Percentiles rank a stretch among this genome's conserved stretches.
These are phyloP conservation scores for Pteria penguin DNA, from an alignment of 2,888 invertebrate genomes.

Conservation along the genomic window DNA sequence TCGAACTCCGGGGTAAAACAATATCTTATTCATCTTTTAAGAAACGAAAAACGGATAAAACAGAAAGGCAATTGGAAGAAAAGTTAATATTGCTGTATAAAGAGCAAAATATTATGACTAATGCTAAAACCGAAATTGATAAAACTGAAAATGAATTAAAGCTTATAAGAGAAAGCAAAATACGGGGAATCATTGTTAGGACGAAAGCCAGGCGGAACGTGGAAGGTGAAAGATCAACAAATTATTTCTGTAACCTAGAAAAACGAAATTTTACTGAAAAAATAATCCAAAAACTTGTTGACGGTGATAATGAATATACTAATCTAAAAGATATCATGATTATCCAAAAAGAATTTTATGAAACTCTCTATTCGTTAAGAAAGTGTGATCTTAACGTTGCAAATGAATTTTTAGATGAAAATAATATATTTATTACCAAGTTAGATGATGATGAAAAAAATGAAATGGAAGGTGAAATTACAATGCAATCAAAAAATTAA, in stretches of 20 bases:
- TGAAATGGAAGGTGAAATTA: background rate
- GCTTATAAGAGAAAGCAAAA: background rate
- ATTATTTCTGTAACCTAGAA: too few relatives aligned
- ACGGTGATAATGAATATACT: too few relatives aligned
- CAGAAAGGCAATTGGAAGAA: background rate
- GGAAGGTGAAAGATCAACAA: background rate
- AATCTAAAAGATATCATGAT: background rate
- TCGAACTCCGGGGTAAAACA: background rate
- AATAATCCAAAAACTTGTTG: too few relatives aligned
- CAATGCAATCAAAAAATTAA: background rate
- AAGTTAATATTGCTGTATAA: background rate
- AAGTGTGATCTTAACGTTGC: background rate
- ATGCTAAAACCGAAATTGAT: too few relatives aligned
- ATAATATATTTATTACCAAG: background rate
- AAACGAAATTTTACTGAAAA: too few relatives aligned
- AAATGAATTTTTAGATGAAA: background rate
- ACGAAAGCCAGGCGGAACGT: background rate
- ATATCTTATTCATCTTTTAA: conserved; percentile 4
- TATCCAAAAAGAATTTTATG: background rate
- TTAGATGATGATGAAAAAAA: background rate
- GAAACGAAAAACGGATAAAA: background rate
- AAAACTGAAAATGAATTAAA: too few relatives aligned
- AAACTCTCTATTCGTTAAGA: background rate
- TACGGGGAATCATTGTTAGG: background rate
- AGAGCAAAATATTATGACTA: too few relatives aligned